These are phyloP conservation scores for Acanthosepion lycidas DNA, from an alignment of 2,888 invertebrate species.

Conservation along the genomic window DNA sequence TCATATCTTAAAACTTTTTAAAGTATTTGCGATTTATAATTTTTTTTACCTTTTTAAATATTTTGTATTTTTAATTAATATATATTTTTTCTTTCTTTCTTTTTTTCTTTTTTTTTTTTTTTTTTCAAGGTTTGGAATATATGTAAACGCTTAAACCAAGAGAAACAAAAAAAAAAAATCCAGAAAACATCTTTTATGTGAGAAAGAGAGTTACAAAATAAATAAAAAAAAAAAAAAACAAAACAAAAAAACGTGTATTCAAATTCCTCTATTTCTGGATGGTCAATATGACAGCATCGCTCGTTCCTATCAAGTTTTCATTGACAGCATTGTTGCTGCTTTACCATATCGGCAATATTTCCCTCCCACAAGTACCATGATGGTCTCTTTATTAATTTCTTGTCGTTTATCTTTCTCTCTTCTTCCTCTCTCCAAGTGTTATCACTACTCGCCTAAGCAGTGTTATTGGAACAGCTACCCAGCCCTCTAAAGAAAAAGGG, in stretches of 20 bases:
- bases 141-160: not conserved
- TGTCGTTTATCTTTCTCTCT: not conserved
- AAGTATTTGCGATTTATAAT: too few species aligned
- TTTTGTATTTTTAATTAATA: too few species aligned
- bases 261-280: not conserved
- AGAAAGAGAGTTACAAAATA: too few species aligned
- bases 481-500: too few species aligned
- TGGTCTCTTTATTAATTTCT: not conserved
- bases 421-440: not conserved
- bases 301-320: not conserved
- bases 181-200: too few species aligned
- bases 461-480: not conserved
- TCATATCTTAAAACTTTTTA: too few species aligned
- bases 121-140: not conserved
- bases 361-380: conserved; percentile 6
- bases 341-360: not conserved
- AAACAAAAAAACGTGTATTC: too few species aligned
- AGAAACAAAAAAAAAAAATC: not conserved
- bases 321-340: not conserved
- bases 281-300: not conserved
- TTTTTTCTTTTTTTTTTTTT: not conserved
- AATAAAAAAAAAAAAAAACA: too few species aligned
- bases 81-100: not conserved
- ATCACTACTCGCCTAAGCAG: not conserved
- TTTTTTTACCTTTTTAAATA: too few species aligned